phyloP scores from a whole-genome alignment of 2,888 invertebrate species.

The Lasioglossum calceatum region DNA sequence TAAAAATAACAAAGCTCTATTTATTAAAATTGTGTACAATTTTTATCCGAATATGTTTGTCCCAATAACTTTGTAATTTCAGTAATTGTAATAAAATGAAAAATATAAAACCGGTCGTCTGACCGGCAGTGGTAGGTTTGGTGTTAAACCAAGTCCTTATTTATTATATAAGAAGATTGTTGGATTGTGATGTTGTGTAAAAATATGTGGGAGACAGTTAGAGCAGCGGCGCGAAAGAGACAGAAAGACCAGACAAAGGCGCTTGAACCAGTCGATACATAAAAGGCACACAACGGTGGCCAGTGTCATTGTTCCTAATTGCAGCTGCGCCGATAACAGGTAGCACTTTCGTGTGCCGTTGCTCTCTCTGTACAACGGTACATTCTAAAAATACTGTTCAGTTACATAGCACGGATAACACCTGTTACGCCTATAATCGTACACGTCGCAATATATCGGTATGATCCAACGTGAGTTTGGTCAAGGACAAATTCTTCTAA shows the following conservation, averaged over 20 bases:
- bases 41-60: too few relatives aligned
- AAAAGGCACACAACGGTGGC: neutral
- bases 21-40: too few relatives aligned
- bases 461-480: neutral
- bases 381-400: slow-evolving; percentile 34
- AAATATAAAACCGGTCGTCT: too few relatives aligned
- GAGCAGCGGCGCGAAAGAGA: neutral
- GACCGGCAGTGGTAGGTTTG: too few relatives aligned
- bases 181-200: neutral
- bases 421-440: neutral
- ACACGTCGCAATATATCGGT: neutral
- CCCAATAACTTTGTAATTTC: too few relatives aligned
- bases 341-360: slow-evolving; percentile 43
- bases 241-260: neutral
- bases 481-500: neutral
- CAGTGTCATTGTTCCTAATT: slow-evolving; percentile 38
- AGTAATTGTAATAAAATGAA: too few relatives aligned
- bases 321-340: slow-evolving; percentile 48
- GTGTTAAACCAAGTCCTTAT: neutral
- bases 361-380: slow-evolving; percentile 22
- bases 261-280: neutral
- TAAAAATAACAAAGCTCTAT: too few relatives aligned
- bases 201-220: neutral
- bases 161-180: neutral
- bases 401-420: neutral